Percentiles rank a stretch among this genome's conserved stretches.
Evolutionary conservation across 2,797 vertebrate genomes (phyloP).

Genomic region (Cynopterus sphinx): DNA sequence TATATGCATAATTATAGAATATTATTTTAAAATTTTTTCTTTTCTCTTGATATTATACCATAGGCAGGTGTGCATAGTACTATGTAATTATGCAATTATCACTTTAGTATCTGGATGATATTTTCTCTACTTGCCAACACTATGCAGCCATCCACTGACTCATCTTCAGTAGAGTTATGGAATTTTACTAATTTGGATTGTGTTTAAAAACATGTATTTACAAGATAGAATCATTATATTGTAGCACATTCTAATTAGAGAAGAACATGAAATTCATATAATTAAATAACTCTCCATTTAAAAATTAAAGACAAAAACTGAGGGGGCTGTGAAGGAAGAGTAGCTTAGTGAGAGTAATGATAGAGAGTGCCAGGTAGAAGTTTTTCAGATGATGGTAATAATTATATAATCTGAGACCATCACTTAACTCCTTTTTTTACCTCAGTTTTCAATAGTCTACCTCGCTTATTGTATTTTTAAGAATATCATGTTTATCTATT

Average conservation of each 20-base stretch:
- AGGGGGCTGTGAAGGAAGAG: neutral
- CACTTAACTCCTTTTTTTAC: neutral
- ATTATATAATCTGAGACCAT: neutral
- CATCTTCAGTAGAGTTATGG: neutral
- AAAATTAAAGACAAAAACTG: neutral
- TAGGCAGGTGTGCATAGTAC: neutral
- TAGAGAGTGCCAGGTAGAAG: rapidly evolving
- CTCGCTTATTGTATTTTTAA: neutral
- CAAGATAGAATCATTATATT: neutral
- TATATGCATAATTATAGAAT: neutral
- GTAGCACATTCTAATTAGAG: neutral
- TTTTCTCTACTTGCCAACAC: neutral
- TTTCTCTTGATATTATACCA: neutral
- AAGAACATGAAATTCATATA: neutral
- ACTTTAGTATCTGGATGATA: neutral
- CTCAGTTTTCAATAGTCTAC: neutral
- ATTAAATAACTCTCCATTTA: neutral
- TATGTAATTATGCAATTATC: neutral
- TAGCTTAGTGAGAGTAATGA: neutral
- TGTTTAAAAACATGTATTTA: neutral
- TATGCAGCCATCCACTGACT: neutral
- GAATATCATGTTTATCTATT: neutral
- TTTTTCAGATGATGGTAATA: neutral
- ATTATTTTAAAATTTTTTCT: neutral
- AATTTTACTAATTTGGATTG: neutral